Base-by-base conservation (phyloP, 2,888 invertebrate species). In the Zygaena filipendulae region DNA sequence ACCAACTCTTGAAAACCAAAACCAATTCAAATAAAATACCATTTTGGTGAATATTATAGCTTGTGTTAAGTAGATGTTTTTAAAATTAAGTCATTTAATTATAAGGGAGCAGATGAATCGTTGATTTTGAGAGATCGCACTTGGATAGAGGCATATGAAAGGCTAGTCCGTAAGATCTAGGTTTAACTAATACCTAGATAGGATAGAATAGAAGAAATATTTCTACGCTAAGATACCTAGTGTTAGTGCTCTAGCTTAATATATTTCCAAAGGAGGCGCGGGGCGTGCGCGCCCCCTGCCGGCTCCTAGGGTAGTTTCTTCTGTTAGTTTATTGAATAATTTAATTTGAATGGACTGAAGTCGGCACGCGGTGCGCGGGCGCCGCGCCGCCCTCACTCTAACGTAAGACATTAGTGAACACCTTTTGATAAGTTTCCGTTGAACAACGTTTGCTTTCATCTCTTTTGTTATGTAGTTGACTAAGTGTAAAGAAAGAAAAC, bases 321-420 rank as follows among this genome's bases (percentile, higher is more conserved):
- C 69, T 71, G 61, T 77, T 79, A 77, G 72, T 79, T 75, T 77
- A 74, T 71, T 71, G 64, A 67, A 71, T 74, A 75, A 72, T 79
- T 75, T 79, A 74, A 72, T 77, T 79, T 75, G 67, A 70, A 72
- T 61, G 71, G 77, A 75, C 71, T 72, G 74, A 72, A 59, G 72
- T 51, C 64, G 56, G 48, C 49, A 43, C 45, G 52, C 49, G 40
- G 48, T 51, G 55, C 59, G 46, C 54, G 39, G 50, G 56, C 56
- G 40, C 42, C 52, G 33, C 43, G 40, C 38, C 42, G 47, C 32
- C 43, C 38, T 47, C 52, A 48, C 47, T 39, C 16, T 16, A 6
- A 37, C 40, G 31, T 61, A 60, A 59, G 49, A 51, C 53, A 56
- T 51, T 74, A 71, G 70, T 59, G 61, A 71, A 69, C 74, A 72